These are phyloP conservation scores for Philaethria dido DNA, from an alignment of 2,888 invertebrate species.

Conservation along the genomic window DNA sequence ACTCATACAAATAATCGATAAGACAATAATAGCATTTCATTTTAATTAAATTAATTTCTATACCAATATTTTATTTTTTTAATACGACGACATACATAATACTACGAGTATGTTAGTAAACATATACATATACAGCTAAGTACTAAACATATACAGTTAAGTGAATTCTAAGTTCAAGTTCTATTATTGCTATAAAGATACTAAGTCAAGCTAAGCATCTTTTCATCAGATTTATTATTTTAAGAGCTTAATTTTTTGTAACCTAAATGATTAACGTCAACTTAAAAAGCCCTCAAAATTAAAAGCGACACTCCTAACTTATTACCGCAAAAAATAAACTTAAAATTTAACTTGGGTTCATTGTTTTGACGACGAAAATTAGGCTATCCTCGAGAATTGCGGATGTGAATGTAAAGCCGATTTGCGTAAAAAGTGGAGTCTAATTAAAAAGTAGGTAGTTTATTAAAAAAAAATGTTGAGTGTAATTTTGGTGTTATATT, in stretches of 20 bases:
- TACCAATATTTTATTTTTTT: too few species aligned
- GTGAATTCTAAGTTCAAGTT: too few species aligned
- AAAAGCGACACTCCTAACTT: conserved; percentile 51
- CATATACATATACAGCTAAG: too few species aligned
- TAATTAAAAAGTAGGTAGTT: conserved; percentile 22
- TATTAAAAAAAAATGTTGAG: too few species aligned
- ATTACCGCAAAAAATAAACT: conserved; percentile 51
- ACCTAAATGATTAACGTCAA: conserved; percentile 25
- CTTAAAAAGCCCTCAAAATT: conserved; percentile 42
- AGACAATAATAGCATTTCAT: too few species aligned
- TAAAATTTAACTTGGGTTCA: conserved; percentile 46
- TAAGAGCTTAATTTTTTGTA: conserved; percentile 41
- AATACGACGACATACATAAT: too few species aligned
- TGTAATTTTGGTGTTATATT: too few species aligned
- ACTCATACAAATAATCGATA: too few species aligned
- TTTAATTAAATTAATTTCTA: too few species aligned
- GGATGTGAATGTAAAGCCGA: conserved; percentile 73
- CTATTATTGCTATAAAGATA: neutral
- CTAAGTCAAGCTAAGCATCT: neutral
- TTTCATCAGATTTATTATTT: conserved; percentile 13
- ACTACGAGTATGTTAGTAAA: too few species aligned
- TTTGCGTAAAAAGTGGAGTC: conserved; percentile 72
- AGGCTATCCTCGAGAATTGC: conserved; percentile 65
- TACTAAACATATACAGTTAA: too few species aligned
- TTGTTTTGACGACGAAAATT: conserved; percentile 59